Conservation (phyloP, 2,797 vertebrate genomes). For the Sciaenops ocellatus region DNA sequence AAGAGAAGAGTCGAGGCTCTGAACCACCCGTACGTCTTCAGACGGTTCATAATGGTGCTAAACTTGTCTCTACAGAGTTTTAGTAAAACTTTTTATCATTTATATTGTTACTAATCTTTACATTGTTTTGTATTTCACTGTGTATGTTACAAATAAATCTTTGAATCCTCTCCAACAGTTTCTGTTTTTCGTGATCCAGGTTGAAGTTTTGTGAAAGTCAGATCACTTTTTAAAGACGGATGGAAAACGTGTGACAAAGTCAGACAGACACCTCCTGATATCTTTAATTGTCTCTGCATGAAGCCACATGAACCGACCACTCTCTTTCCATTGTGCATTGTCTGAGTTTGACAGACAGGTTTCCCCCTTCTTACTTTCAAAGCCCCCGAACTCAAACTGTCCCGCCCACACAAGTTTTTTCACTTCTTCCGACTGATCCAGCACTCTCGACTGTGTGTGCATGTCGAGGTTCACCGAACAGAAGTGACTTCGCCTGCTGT, state of each 20-base stretch:
- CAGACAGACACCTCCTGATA: background rate
- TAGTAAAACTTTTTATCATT: too few relatives aligned
- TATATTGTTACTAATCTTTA: background rate
- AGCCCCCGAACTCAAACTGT: slow-evolving; percentile 20
- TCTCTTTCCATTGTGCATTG: slow-evolving; percentile 12
- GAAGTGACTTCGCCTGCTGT: background rate
- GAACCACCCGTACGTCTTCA: too few relatives aligned
- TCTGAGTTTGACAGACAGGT: background rate
- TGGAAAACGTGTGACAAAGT: background rate
- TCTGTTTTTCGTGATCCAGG: background rate
- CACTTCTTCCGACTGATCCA: background rate
- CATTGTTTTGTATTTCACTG: background rate
- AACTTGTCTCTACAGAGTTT: too few relatives aligned
- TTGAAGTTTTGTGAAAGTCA: background rate
- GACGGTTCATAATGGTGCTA: too few relatives aligned
- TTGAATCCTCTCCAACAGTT: background rate
- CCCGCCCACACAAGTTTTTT: slow-evolving; percentile 37
- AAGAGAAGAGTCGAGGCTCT: too few relatives aligned
- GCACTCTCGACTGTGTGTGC: background rate
- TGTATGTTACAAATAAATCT: background rate
- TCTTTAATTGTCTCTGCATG: background rate
- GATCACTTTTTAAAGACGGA: background rate
- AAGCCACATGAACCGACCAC: slow-evolving; percentile 30
- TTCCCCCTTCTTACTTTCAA: slow-evolving; percentile 22
- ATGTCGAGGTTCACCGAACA: background rate